Evolutionary conservation across 2,888 invertebrate species (phyloP), one percentile per base, ranked within the genome.

Genomic region (Dascillus cervinus): DNA sequence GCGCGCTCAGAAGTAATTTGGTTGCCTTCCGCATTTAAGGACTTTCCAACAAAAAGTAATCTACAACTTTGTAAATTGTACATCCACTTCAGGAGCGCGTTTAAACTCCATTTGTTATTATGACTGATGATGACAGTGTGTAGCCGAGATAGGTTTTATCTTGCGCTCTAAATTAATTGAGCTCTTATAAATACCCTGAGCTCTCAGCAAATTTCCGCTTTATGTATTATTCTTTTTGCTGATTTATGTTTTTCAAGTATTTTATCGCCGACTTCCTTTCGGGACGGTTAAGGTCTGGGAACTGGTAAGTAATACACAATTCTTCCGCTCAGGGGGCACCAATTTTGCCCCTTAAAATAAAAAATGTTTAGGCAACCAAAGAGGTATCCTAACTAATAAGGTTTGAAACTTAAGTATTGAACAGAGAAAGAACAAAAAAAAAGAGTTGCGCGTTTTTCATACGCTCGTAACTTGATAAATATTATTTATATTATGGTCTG

Each of bases 81-180:
- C 34, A 39, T 39, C 38, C 34, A 39, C 38, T 34, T 39, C 34
- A 39, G 34, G 38, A 28, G 34, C 26, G 26, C 31, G 34, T 39
- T 39, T 39, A 39, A 39, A 39, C 32, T 39, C 38, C 38, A 39
- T 39, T 39, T 32, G 38, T 38, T 38, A 33, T n/a, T n/a, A n/a
- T n/a, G 17, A 17, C 5, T 32, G 21, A 31, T 29, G 38, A 39
- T 39, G 38, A 39, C 28, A 30, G 34, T 39, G 38, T 28, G 28
- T 32, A 34, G 32, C 38, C 31, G 29, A 39, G 38, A 39, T 39
- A 39, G 34, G 28, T 39, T 34, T 34, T 34, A 39, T 38, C 38
- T 33, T 34, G 38, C 32, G 34, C 31, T 32, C 38, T 32, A 39
- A 39, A 39, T 39, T 39, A 39, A 39, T 39, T 39, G 38, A 34